Percentiles rank a stretch among this genome's conserved stretches.
Conservation (phyloP, 2,888 invertebrate species). For the Tortricodes alternella region DNA sequence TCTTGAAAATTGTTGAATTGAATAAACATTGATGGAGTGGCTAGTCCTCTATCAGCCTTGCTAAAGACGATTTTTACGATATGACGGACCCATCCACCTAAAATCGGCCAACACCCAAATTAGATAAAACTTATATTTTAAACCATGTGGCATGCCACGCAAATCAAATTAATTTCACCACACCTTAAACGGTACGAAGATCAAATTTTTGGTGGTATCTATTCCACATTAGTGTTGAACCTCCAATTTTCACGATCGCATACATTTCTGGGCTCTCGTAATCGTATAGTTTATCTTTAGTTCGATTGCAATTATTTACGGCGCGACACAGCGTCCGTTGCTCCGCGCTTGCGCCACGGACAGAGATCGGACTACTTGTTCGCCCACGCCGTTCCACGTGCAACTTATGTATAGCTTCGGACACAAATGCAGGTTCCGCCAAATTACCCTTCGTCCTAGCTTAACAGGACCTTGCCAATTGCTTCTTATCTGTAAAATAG, state of each 20-base stretch:
- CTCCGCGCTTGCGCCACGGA: constrained; percentile 37
- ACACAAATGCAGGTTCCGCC: constrained; percentile 34
- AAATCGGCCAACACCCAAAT: too few relatives aligned
- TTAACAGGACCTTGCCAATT: too few relatives aligned
- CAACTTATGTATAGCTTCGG: constrained; percentile 36
- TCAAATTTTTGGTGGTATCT: neutral
- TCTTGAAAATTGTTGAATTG: too few relatives aligned
- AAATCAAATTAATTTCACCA: too few relatives aligned
- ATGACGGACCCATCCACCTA: too few relatives aligned
- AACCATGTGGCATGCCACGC: too few relatives aligned
- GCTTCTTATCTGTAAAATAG: too few relatives aligned
- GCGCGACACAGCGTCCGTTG: constrained; percentile 33
- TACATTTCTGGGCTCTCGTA: constrained; percentile 21
- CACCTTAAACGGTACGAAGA: too few relatives aligned
- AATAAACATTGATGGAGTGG: constrained; percentile 12
- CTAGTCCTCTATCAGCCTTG: constrained; percentile 8
- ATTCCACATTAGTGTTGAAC: neutral
- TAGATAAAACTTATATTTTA: too few relatives aligned
- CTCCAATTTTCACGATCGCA: neutral
- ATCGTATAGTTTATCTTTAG: constrained; percentile 31
- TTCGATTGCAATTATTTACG: constrained; percentile 32
- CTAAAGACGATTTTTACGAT: constrained; percentile 10
- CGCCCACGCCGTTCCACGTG: constrained; percentile 67
- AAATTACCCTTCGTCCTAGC: too few relatives aligned
- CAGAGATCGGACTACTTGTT: constrained; percentile 54